Base-by-base conservation (phyloP, 2,113 vertebrate species). In the Chamaea fasciata region DNA sequence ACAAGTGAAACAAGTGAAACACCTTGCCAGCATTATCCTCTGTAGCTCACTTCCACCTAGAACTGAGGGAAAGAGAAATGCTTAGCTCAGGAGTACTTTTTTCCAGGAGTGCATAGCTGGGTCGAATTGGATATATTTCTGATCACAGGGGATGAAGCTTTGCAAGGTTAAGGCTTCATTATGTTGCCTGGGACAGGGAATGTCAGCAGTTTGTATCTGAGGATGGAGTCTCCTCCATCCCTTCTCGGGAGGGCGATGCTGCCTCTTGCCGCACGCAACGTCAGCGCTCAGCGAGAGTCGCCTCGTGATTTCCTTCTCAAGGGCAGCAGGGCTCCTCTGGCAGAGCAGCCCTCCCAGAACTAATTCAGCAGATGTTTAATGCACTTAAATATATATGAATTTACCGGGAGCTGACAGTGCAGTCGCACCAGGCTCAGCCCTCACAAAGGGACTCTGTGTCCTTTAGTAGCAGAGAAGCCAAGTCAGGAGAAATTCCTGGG, bases 351-450 rank as follows among this genome's bases (percentile, higher is more conserved):
- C 71, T 96, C 82, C 67, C 82, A 67, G 78, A 96, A 94, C 79
- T 86, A 91, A 95, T 90, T 63, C 87, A 93, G 92, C 79, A 93
- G 90, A 91, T 95, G 76, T 88, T 96, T 96, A 96, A 96, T 94
- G 64, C 11, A 9, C 78, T 91, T 97, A 87, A 94, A 91, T 92
- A 84, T 87, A 89, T 84, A 90, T 68, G 78, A 91, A 76, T 94
- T 87, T 79, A 71, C 31, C 55, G 20, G 67, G 81, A 87, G 91
- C 94, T 96, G 96, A 95, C 91, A 87, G 44, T 39, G 93, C 81
- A 92, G 74, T 89, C 65, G 33, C 49, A 94, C 10, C 24, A 59
- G 42, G 31, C 52, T 90, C 73, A 92, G 42, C 63, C 24, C 67
- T 88, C 21, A 42, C 70, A 62, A 85, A 75, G 78, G 42, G 46